These are phyloP conservation scores for Eledona agricola DNA, from an alignment of 2,888 invertebrate species.

Conservation along the genomic window DNA sequence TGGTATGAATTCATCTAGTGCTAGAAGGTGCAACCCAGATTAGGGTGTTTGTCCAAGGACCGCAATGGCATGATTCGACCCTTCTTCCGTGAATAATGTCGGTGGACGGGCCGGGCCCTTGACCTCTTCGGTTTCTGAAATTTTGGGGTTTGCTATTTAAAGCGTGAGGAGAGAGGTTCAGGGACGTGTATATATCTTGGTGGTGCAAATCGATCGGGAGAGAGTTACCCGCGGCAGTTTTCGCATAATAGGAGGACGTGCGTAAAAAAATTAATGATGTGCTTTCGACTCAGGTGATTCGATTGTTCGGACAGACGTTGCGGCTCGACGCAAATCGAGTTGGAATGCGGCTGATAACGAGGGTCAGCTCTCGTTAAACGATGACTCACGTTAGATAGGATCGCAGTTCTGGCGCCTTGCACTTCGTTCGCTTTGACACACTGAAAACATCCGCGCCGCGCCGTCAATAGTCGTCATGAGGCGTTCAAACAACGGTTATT, in stretches of 20 bases:
- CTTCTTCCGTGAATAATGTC: conserved; percentile 39
- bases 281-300: no score
- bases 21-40: no score
- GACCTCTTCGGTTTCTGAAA: conserved; percentile 37
- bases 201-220: no score
- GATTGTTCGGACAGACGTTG: no score
- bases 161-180: conserved; percentile 18
- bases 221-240: no score
- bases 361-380: conserved; percentile 34
- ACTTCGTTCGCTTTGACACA: conserved; percentile 31
- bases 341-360: conserved; percentile 36
- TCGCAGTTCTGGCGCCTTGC: conserved; percentile 24
- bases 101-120: conserved; percentile 43
- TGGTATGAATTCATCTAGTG: no score
- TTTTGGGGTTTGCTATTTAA: conserved; percentile 25
- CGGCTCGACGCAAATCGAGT: no score
- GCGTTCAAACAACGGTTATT: no score
- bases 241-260: neutral
- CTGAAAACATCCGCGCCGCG: conserved; percentile 13
- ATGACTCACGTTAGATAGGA: conserved; percentile 28
- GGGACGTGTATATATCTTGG: no score
- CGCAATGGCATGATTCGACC: conserved; percentile 21
- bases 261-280: no score
- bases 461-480: conserved; percentile 26
- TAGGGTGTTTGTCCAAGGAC: conserved; percentile 33